Conservation (phyloP, 2,797 vertebrate genomes). For the Catharus ustulatus region DNA sequence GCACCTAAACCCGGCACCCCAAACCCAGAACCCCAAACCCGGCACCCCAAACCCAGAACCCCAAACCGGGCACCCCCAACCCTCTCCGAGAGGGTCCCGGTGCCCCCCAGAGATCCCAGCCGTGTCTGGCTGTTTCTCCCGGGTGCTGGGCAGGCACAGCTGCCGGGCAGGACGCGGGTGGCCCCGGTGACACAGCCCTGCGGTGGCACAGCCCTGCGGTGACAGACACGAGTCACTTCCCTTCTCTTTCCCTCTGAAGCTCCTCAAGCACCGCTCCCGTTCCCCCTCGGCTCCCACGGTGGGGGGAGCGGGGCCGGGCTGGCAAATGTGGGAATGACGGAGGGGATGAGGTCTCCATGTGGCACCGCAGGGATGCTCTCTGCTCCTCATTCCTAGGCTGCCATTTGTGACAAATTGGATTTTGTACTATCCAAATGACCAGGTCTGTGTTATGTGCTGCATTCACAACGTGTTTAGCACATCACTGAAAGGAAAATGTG, state of each 20-base stretch:
- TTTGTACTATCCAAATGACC: not conserved
- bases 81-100: not conserved
- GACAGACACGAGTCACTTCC: conserved; percentile 4
- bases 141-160: fast-evolving
- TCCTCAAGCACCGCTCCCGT: not conserved
- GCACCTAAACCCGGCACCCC: no score
- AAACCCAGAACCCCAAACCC: no score
- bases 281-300: not conserved
- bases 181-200: not conserved
- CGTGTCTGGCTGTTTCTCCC: no score
- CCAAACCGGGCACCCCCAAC: no score
- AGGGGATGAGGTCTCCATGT: not conserved
- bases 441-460: fast-evolving
- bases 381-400: not conserved
- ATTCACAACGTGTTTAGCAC: not conserved
- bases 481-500: not conserved
- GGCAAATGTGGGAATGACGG: fast-evolving
- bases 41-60: no score
- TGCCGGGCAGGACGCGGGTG: not conserved
- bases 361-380: not conserved
- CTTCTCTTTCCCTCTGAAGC: not conserved
- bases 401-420: fast-evolving
- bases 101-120: no score
- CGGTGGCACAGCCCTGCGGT: not conserved
- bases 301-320: not conserved